Conservation (phyloP, 1,140 invertebrate species). For the Heliothis virescens region DNA sequence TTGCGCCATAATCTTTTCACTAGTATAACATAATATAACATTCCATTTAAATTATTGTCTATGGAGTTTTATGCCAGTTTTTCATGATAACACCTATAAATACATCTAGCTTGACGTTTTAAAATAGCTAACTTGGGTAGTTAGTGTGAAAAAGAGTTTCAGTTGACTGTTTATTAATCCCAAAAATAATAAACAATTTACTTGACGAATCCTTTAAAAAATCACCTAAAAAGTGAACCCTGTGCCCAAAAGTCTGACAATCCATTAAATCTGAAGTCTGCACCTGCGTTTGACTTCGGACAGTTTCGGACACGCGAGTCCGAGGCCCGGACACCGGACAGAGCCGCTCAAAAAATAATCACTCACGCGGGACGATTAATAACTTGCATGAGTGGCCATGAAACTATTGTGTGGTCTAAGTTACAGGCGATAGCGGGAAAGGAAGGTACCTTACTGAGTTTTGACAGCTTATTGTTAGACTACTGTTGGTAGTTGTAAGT, state of each 20-base stretch:
- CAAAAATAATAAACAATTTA: neutral
- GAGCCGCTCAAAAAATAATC: slow-evolving; percentile 44
- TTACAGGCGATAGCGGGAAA: neutral
- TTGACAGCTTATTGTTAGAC: no score
- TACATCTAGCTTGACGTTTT: no score
- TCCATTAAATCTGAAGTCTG: slow-evolving; percentile 17
- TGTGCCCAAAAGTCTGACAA: slow-evolving; percentile 23
- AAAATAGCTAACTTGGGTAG: no score
- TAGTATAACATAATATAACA: no score
- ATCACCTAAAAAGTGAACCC: neutral
- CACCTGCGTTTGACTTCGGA: slow-evolving; percentile 26
- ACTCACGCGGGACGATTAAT: slow-evolving; percentile 42
- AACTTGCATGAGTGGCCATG: slow-evolving; percentile 34
- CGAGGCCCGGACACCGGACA: slow-evolving; percentile 21
- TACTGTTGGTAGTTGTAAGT: no score
- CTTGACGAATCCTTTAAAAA: neutral
- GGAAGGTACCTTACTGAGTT: no score
- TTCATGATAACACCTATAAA: no score
- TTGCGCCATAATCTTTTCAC: no score
- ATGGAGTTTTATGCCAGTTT: no score
- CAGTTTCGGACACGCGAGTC: slow-evolving; percentile 17
- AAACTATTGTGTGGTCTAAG: neutral
- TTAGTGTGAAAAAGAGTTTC: no score
- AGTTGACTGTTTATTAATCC: neutral
- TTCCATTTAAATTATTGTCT: no score